Percentiles rank a stretch among this genome's conserved stretches.
These are phyloP conservation scores for Drosophila prosaltans DNA, from an alignment of 1,140 invertebrate species.

Conservation along the genomic window DNA sequence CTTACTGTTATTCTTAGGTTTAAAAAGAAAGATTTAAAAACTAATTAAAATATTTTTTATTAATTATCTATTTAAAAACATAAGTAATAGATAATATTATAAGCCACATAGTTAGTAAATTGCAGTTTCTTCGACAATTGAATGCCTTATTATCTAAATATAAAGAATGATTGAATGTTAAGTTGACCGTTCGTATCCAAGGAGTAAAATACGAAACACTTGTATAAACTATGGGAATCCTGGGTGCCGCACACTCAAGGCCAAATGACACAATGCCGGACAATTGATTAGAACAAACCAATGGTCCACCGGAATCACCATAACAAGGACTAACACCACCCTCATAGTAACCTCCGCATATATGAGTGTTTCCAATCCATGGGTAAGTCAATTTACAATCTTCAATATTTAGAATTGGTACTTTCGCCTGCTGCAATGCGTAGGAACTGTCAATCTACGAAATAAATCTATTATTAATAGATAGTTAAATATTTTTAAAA, in stretches of 20 bases:
- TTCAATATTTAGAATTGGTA: neutral
- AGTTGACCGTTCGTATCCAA: neutral
- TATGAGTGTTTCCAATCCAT: neutral
- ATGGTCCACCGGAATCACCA: conserved; percentile 1
- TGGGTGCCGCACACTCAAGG: neutral
- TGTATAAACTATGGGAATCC: neutral
- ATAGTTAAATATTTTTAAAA: neutral
- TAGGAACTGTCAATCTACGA: neutral
- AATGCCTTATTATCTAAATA: neutral
- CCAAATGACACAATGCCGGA: neutral
- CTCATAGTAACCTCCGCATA: neutral
- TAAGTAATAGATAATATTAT: neutral
- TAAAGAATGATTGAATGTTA: neutral
- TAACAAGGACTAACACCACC: neutral
- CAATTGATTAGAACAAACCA: neutral
- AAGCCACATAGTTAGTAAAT: neutral
- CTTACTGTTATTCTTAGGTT: too few species aligned
- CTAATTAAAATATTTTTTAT: too few species aligned
- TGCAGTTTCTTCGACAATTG: neutral
- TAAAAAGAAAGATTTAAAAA: too few species aligned
- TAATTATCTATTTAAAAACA: too few species aligned
- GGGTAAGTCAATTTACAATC: neutral
- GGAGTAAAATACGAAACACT: neutral
- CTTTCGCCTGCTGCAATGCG: neutral
- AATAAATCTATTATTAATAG: neutral